These are phyloP conservation scores for Drosophila sucinea DNA, from an alignment of 1,140 invertebrate species.

Conservation along the genomic window DNA sequence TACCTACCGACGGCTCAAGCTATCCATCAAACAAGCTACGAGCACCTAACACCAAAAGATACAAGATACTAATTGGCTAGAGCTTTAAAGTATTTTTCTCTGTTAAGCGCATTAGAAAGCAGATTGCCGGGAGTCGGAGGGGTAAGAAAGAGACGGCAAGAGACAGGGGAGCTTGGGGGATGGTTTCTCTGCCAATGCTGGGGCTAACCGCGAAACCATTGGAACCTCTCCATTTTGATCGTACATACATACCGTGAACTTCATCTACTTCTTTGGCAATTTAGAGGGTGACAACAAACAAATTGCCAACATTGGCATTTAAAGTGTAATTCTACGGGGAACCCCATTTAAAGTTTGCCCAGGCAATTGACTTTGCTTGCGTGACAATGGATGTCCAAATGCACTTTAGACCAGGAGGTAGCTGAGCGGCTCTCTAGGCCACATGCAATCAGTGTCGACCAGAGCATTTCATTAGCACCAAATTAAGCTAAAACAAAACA, in stretches of 20 bases:
- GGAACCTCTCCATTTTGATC: neutral
- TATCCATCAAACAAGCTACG: too few relatives aligned
- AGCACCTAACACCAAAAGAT: conserved; percentile 13
- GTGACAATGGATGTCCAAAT: conserved; percentile 54
- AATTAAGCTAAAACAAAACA: conserved; percentile 69
- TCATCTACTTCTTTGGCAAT: conserved; percentile 2
- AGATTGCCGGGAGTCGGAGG: neutral
- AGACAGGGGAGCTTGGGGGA: neutral
- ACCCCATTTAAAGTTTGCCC: conserved; percentile 60
- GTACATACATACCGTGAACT: neutral
- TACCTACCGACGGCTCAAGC: neutral
- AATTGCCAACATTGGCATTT: conserved; percentile 76
- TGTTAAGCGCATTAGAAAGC: conserved; percentile 67
- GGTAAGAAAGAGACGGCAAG: neutral
- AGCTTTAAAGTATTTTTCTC: conserved; percentile 36
- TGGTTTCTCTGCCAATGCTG: neutral
- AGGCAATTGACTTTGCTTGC: conserved; percentile 74
- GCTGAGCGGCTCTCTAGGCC: conserved; percentile 43
- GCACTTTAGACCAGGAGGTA: conserved; percentile 26
- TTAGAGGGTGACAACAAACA: conserved; percentile 62
- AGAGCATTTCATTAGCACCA: conserved; percentile 72
- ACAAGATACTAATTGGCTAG: conserved; percentile 58
- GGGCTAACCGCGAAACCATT: conserved; percentile 47
- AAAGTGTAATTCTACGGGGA: conserved; percentile 63
- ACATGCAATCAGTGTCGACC: conserved; percentile 67